Conservation (phyloP, 2,113 vertebrate species). For the Nibea coibor region DNA sequence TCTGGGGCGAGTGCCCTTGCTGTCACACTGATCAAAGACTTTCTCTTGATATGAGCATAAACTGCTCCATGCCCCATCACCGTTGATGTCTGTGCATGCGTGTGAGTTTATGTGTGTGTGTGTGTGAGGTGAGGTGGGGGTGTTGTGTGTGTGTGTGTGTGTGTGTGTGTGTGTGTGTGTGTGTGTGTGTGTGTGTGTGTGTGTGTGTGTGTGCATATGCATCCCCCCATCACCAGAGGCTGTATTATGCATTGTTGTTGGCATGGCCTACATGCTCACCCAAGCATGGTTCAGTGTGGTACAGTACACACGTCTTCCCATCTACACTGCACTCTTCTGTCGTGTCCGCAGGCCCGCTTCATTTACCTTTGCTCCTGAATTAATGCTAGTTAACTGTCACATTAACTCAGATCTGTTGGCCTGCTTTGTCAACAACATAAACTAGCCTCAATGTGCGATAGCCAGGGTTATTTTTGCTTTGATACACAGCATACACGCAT, state of each 20-base stretch:
- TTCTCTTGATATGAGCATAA: slow-evolving; percentile 80
- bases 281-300: slow-evolving; percentile 83
- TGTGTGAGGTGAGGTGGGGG: too few species aligned
- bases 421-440: slow-evolving; percentile 72
- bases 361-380: slow-evolving; percentile 83
- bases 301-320: slow-evolving; percentile 80
- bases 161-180: slow-evolving; percentile 26
- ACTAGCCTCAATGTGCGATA: slow-evolving; percentile 63
- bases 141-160: slow-evolving; percentile 12
- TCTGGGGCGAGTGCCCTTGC: slow-evolving; percentile 78
- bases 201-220: slow-evolving; percentile 63
- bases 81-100: slow-evolving; percentile 74
- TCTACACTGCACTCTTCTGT: slow-evolving; percentile 69
- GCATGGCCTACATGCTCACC: slow-evolving; percentile 85
- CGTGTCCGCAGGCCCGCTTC: slow-evolving; percentile 76
- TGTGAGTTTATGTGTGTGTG: slow-evolving; percentile 51
- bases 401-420: slow-evolving; percentile 78
- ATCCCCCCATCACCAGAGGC: slow-evolving; percentile 80
- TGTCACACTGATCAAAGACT: slow-evolving; percentile 81
- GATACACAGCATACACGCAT: slow-evolving; percentile 51
- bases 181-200: slow-evolving; percentile 36
- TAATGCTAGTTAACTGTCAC: slow-evolving; percentile 84
- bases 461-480: slow-evolving; percentile 62
- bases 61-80: slow-evolving; percentile 77
- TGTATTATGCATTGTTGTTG: slow-evolving; percentile 85